Base-by-base conservation (phyloP, 1,140 invertebrate species). In the Drosophila mayri region DNA sequence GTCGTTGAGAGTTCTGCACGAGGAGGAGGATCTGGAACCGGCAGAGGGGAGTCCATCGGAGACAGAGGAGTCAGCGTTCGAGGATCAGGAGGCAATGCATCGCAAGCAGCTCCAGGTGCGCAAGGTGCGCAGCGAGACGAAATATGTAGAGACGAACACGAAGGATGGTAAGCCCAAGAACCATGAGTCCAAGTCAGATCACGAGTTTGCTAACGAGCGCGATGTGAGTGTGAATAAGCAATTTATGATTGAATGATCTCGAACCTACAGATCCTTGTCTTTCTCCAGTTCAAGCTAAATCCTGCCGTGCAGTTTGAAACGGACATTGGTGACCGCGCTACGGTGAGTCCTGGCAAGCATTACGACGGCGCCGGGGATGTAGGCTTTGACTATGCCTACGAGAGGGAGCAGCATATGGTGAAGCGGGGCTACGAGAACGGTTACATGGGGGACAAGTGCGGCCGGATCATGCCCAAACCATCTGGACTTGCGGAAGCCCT, bases 121-220 rank as follows among this genome's bases (percentile, higher is more conserved):
- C 41, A 92, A 91, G 62, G 91, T 92, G 18, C 92, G 91, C 64
- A 92, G 91, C 47, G 91, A 92, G 64, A 88, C 91, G 20, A 92
- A 92, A 40, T 92, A 92, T 20, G 79, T 80, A 2, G 91, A 92
- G 28, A 30, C 55, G 8, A 58, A 47, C 11, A n/a, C 43, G 1
- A 91, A 91, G 55, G 80, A 92, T 0, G 62, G 90, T 0, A 55
- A 55, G 0, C 41, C 54, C 35, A 92, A 91, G 43, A 91, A 92
- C 0, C 90, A 78, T 11, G 85, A 91, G 38, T 92, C 91, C n/a
- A 92, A 91, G 57, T 92, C 91, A 6, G 91, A 92, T 71, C 85
- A 92, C 28, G 91, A 92, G 61, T 92, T 92, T 44, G 81, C 82
- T 22, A 92, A 91, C 41, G 91, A 92, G 37, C 72, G 70, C 7